Conservation (phyloP, 2,888 invertebrate genomes). For the Trileptium ribeirensis region DNA sequence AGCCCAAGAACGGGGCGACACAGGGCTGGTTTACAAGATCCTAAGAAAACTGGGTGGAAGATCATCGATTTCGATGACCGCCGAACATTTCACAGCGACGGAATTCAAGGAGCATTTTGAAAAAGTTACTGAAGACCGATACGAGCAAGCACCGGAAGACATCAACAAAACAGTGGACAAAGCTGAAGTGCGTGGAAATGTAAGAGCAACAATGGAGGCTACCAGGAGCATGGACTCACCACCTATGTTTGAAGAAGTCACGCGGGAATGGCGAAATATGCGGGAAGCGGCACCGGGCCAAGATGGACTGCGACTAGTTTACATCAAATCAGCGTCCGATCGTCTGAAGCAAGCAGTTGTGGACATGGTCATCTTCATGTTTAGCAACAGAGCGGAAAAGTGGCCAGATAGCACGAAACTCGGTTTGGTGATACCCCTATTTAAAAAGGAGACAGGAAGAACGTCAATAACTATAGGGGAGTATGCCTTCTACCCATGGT, state of each 20-base stretch:
- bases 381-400: background rate
- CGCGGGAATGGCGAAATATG: background rate
- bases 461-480: background rate
- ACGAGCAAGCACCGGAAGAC: background rate
- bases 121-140: background rate
- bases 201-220: background rate
- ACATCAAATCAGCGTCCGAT: background rate
- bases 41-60: background rate
- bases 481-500: background rate
- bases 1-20: too few relatives aligned
- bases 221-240: background rate
- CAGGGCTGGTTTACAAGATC: background rate
- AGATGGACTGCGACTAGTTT: background rate
- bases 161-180: background rate
- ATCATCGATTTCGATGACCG: background rate
- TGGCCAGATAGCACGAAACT: background rate
- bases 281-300: background rate
- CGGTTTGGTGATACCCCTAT: background rate
- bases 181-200: background rate
- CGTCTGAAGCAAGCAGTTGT: background rate
- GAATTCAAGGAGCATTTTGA: constrained; percentile 1
- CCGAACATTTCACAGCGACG: background rate
- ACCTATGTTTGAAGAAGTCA: background rate
- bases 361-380: background rate
- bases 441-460: background rate